Evolutionary conservation across 2,888 invertebrate species (phyloP).

Genomic region (Drosophila conformis): DNA sequence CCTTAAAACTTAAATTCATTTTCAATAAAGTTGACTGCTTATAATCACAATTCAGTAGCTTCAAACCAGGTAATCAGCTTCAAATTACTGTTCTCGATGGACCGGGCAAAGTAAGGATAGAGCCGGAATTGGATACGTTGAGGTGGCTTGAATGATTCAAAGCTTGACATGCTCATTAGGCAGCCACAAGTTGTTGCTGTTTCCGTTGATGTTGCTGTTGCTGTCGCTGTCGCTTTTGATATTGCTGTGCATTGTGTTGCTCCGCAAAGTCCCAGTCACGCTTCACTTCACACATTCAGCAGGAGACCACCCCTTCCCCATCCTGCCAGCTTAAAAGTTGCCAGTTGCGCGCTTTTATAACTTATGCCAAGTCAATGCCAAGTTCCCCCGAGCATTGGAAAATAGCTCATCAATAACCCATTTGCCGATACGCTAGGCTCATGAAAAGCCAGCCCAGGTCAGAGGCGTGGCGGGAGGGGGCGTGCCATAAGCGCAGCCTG

Average conservation of each 20-base stretch:
- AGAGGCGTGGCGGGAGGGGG: constrained; percentile 7
- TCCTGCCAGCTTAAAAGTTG: constrained; percentile 25
- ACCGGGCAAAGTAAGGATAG: background rate
- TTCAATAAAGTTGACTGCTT: background rate
- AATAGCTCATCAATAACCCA: constrained; percentile 79
- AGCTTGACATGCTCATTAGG: constrained; percentile 57
- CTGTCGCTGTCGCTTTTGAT: constrained; percentile 1
- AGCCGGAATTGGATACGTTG: background rate
- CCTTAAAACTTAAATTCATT: background rate
- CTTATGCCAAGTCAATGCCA: constrained; percentile 57
- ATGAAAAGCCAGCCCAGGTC: constrained; percentile 34
- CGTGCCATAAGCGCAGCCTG: constrained; percentile 15
- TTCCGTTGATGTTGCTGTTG: background rate
- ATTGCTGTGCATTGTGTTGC: constrained; percentile 1
- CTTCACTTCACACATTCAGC: constrained; percentile 52
- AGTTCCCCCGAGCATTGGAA: constrained; percentile 59
- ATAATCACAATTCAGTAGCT: background rate
- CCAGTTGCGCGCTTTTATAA: constrained; percentile 46
- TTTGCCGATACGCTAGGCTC: constrained; percentile 66
- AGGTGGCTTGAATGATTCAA: constrained; percentile 15
- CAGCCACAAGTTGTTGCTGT: constrained; percentile 46
- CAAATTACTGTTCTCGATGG: background rate
- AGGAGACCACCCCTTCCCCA: constrained; percentile 15
- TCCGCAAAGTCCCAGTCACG: constrained; percentile 59
- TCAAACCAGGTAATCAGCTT: background rate